Conservation (phyloP, 2,888 invertebrate species). For the Dynastes maya region DNA sequence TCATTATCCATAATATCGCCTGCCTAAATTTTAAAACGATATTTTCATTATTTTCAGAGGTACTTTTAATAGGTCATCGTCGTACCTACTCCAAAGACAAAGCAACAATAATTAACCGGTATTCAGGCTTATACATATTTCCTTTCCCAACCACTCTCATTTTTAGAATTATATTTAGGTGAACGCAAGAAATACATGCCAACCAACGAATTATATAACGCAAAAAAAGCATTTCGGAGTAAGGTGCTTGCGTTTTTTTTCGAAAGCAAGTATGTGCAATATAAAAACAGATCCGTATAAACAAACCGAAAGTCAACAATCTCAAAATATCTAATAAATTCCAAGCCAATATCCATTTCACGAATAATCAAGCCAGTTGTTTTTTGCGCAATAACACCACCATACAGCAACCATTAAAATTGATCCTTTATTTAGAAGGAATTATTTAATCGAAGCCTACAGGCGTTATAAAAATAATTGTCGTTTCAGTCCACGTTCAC, state of each 20-base stretch:
- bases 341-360: not conserved
- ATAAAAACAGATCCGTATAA: not conserved
- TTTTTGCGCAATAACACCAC: constrained; percentile 16
- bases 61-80: no score
- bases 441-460: constrained; percentile 31
- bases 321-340: not conserved
- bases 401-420: not conserved
- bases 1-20: no score
- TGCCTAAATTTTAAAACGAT: no score
- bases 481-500: constrained; percentile 35
- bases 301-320: constrained; percentile 9
- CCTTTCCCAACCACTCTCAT: no score
- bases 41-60: no score
- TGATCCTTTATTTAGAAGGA: constrained; percentile 20
- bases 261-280: not conserved
- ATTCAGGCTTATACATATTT: no score
- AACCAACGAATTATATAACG: constrained; percentile 16
- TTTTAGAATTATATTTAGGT: no score
- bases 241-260: constrained; percentile 2
- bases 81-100: no score
- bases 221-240: constrained; percentile 14
- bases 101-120: no score
- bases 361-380: not conserved
- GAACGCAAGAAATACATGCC: no score
- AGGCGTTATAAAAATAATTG: not conserved